These are phyloP conservation scores for Saxicola maurus DNA, from an alignment of 2,797 vertebrate genomes.

Conservation along the genomic window DNA sequence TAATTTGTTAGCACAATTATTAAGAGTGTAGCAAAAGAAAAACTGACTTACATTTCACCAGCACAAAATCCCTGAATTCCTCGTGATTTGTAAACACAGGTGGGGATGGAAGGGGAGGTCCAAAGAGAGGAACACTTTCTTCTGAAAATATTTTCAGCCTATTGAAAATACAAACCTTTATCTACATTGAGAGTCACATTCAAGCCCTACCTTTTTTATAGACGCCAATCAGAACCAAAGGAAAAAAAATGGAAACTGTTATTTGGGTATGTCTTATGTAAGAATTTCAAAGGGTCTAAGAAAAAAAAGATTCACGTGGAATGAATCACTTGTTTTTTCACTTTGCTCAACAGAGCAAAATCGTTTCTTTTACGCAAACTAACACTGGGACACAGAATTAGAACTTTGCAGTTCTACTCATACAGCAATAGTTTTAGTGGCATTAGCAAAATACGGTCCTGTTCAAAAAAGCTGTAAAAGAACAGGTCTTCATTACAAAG, in stretches of 20 bases:
- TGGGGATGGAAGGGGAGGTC: conserved; percentile 92
- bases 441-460: background rate
- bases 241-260: background rate
- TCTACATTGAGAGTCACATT: background rate
- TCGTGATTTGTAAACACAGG: conserved; percentile 98
- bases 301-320: background rate
- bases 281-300: background rate
- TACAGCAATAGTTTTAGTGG: background rate
- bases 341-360: background rate
- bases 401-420: background rate
- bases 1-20: background rate
- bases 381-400: background rate
- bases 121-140: conserved; percentile 97
- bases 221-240: background rate
- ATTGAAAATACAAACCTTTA: conserved; percentile 26
- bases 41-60: conserved; percentile 91
- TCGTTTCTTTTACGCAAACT: background rate
- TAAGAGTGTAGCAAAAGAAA: background rate
- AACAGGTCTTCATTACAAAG: background rate
- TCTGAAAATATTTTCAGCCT: conserved; percentile 99
- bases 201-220: background rate
- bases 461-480: background rate
- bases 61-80: conserved; percentile 99
- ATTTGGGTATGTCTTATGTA: background rate
- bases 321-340: background rate